Percentiles rank a stretch among this genome's conserved stretches.
Conservation (phyloP, 1,140 invertebrate genomes). For the Cryptotermes secundus region DNA sequence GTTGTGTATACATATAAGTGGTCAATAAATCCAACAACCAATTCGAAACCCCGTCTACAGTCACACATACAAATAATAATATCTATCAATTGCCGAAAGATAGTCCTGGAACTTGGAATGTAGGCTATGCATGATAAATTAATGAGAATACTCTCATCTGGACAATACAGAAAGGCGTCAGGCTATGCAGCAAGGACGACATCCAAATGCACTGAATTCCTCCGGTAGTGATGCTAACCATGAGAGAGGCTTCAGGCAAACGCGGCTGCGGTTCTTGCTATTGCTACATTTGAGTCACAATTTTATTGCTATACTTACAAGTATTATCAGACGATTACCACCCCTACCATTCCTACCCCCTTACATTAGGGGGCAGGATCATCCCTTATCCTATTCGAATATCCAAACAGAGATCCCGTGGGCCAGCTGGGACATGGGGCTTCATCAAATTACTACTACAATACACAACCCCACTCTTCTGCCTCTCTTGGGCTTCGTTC, state of each 20-base stretch:
- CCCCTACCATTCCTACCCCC: background rate
- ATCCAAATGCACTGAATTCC: too few relatives aligned
- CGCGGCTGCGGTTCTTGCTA: background rate
- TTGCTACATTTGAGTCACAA: background rate
- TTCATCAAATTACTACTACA: slow-evolving; percentile 29
- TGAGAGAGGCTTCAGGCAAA: background rate
- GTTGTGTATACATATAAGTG: too few relatives aligned
- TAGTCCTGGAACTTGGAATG: too few relatives aligned
- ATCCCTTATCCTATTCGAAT: slow-evolving; percentile 24
- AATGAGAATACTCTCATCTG: too few relatives aligned
- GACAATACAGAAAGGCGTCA: too few relatives aligned
- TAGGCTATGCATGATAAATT: too few relatives aligned
- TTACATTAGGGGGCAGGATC: slow-evolving; percentile 19
- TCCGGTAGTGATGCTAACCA: too few relatives aligned
- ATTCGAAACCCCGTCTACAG: too few relatives aligned
- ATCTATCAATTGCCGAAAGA: too few relatives aligned
- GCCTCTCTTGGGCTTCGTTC: background rate
- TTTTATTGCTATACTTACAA: slow-evolving; percentile 15
- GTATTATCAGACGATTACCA: slow-evolving; percentile 12
- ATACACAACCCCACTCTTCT: slow-evolving; percentile 14
- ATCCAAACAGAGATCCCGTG: slow-evolving; percentile 16
- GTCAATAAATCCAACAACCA: too few relatives aligned
- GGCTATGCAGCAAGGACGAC: too few relatives aligned
- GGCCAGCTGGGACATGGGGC: slow-evolving; percentile 23
- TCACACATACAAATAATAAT: too few relatives aligned